phyloP scores from a whole-genome alignment of 2,113 vertebrate species.

The cat (Felis catus) region F.catus_Fca126_mat1.0 CM031428.1:63619501-63620000 shows the following conservation, averaged over 20 bases:
- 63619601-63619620: background rate
- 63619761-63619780: background rate
- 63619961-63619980: background rate
- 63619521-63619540: too few relatives aligned
- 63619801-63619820: background rate
- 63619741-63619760: background rate
- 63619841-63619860: background rate
- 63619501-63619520: too few relatives aligned
- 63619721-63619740: background rate
- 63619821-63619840: background rate
- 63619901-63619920: background rate
- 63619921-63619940: background rate
- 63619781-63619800: background rate
- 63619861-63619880: background rate
- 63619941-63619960: background rate
- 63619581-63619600: background rate
- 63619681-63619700: background rate
- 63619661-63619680: background rate
- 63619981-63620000: background rate
- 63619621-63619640: background rate
- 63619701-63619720: background rate
- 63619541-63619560: background rate
- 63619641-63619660: background rate
- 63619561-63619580: background rate
- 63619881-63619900: background rate